A percentile compares a stretch with the other conserved stretches of the same genome.
phyloP scores from a whole-genome alignment of 2,113 vertebrate species.

The Nestor notabilis region DNA sequence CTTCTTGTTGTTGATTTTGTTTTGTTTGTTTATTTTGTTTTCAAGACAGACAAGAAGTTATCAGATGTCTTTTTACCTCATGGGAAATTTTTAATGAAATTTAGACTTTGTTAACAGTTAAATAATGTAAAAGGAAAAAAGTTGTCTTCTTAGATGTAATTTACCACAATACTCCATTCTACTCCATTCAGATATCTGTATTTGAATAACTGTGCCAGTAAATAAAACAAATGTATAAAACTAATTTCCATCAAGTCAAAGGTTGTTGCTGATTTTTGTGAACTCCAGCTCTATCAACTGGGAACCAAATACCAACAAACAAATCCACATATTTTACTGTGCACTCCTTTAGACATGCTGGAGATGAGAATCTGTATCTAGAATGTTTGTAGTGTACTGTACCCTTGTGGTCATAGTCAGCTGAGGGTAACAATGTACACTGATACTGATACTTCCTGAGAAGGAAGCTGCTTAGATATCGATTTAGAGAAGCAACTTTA shows the following conservation, averaged over 20 bases:
- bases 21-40: neutral
- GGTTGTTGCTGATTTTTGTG: neutral
- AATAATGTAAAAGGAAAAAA: neutral
- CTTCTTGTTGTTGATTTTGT: rapidly evolving
- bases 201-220: neutral
- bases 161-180: neutral
- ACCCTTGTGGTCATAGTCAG: neutral
- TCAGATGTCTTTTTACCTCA: neutral
- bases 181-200: neutral
- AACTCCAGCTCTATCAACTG: neutral
- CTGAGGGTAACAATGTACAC: neutral
- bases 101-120: neutral
- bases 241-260: neutral
- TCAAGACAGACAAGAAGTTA: neutral
- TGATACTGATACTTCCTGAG: neutral
- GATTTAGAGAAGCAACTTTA: neutral
- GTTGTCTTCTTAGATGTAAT: neutral
- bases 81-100: neutral
- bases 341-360: neutral
- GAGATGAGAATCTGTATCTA: neutral
- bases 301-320: neutral
- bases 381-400: neutral
- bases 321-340: neutral
- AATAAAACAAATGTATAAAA: neutral
- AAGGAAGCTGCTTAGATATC: neutral